Conservation (phyloP, 2,797 vertebrate genomes). For the Chrysocyon brachyurus region DNA sequence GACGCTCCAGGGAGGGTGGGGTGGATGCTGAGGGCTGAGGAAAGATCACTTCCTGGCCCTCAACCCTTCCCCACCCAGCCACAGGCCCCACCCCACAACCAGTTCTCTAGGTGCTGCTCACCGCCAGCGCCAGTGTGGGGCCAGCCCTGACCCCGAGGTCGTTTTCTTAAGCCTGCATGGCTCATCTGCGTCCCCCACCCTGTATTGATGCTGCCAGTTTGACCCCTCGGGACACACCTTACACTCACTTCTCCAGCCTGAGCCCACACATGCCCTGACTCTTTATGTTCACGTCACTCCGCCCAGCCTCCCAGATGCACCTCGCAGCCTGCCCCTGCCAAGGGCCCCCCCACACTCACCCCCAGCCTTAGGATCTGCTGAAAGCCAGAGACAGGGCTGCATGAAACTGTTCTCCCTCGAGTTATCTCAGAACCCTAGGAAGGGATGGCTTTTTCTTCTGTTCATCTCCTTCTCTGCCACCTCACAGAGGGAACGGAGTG, state of each 20-base stretch:
- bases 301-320: constrained; percentile 36
- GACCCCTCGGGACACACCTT: constrained; percentile 73
- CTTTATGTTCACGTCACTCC: neutral
- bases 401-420: rapidly evolving
- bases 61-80: constrained; percentile 8
- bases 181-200: constrained; percentile 66
- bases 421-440: neutral
- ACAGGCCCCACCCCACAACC: constrained; percentile 2
- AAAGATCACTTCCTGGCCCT: constrained; percentile 70
- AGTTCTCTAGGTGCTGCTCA: neutral
- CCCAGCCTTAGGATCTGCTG: neutral
- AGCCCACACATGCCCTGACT: constrained; percentile 75
- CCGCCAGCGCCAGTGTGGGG: neutral
- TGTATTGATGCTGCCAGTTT: neutral
- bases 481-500: neutral
- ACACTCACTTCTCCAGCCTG: constrained; percentile 23
- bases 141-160: constrained; percentile 72
- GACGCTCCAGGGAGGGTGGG: neutral
- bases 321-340: neutral
- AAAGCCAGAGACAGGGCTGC: neutral
- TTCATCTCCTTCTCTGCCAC: neutral
- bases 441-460: neutral
- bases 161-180: constrained; percentile 41
- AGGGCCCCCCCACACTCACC: neutral
- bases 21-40: constrained; percentile 27